Percentiles rank a stretch among this genome's conserved stretches.
Evolutionary conservation across 2,888 invertebrate genomes (phyloP).

Genomic region (Mayetiola destructor): DNA sequence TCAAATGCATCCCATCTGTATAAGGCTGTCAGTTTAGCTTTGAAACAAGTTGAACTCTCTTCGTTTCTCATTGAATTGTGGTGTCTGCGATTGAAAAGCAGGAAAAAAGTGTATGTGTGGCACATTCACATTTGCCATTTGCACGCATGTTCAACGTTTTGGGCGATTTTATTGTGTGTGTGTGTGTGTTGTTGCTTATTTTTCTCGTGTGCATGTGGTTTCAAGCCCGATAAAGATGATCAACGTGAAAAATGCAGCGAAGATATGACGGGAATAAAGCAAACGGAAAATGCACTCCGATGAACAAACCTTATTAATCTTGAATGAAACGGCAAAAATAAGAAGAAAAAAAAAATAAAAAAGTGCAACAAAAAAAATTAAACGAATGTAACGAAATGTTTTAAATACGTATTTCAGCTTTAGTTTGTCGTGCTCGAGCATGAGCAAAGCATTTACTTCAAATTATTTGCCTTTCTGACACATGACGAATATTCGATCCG

Average conservation of each 20-base stretch:
- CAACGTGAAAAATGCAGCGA: slow-evolving; percentile 1
- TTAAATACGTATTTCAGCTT: too few relatives aligned
- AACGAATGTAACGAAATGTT: too few relatives aligned
- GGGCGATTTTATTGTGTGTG: slow-evolving; percentile 6
- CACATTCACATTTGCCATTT: neutral
- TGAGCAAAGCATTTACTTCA: too few relatives aligned
- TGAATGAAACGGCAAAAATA: neutral
- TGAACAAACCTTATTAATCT: slow-evolving; percentile 10
- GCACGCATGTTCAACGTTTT: slow-evolving; percentile 9
- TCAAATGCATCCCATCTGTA: slow-evolving; percentile 10
- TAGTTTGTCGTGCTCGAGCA: too few relatives aligned
- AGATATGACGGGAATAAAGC: too few relatives aligned
- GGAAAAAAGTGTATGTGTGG: neutral
- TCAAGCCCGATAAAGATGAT: slow-evolving; percentile 1
- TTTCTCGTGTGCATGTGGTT: too few relatives aligned
- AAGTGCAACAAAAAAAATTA: too few relatives aligned
- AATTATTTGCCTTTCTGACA: too few relatives aligned
- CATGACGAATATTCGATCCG: too few relatives aligned
- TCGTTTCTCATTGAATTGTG: neutral
- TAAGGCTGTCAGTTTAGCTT: neutral
- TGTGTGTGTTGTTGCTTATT: too few relatives aligned
- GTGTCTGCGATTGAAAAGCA: too few relatives aligned
- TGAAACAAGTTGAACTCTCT: neutral
- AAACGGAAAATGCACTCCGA: too few relatives aligned
- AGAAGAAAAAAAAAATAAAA: neutral